Evolutionary conservation across 2,113 vertebrate species (phyloP).

Genomic region (Poeciliopsis occidentalis): DNA sequence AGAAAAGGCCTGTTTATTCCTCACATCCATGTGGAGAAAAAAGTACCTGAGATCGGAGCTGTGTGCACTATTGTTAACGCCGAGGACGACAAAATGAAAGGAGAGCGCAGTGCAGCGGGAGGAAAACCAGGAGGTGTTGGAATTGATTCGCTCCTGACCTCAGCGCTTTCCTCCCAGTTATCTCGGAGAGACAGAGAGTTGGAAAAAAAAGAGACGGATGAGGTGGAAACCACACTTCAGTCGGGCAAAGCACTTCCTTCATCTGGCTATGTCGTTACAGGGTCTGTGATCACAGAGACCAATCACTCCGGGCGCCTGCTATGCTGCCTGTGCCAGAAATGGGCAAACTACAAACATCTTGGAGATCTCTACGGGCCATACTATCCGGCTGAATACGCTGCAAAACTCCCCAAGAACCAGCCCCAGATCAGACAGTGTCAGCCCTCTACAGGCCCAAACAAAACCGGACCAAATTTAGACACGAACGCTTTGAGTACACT

Average conservation of each 20-base stretch:
- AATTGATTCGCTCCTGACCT: constrained; percentile 68
- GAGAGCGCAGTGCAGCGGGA: constrained; percentile 65
- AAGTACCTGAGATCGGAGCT: constrained; percentile 89
- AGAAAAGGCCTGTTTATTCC: constrained; percentile 86
- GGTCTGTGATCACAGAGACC: constrained; percentile 91
- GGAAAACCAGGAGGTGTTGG: constrained; percentile 65
- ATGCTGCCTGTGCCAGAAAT: constrained; percentile 97
- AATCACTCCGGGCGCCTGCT: constrained; percentile 90
- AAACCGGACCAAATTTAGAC: constrained; percentile 65
- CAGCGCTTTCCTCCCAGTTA: constrained; percentile 68
- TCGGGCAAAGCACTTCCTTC: constrained; percentile 92
- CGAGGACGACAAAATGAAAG: constrained; percentile 87
- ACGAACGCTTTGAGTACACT: constrained; percentile 73
- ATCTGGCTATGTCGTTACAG: constrained; percentile 90
- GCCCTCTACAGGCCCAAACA: constrained; percentile 55
- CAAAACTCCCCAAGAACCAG: constrained; percentile 93
- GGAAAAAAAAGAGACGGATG: constrained; percentile 72
- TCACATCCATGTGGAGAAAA: constrained; percentile 96
- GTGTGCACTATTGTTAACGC: constrained; percentile 96
- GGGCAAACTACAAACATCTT: constrained; percentile 97
- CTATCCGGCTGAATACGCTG: constrained; percentile 95
- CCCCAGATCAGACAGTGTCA: constrained; percentile 82
- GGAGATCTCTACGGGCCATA: constrained; percentile 98
- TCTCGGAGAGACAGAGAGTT: constrained; percentile 75
- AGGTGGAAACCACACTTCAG: constrained; percentile 74